Evolutionary conservation across 2,113 vertebrate genomes (phyloP).

Genomic region (Apodemus speciosus): DNA sequence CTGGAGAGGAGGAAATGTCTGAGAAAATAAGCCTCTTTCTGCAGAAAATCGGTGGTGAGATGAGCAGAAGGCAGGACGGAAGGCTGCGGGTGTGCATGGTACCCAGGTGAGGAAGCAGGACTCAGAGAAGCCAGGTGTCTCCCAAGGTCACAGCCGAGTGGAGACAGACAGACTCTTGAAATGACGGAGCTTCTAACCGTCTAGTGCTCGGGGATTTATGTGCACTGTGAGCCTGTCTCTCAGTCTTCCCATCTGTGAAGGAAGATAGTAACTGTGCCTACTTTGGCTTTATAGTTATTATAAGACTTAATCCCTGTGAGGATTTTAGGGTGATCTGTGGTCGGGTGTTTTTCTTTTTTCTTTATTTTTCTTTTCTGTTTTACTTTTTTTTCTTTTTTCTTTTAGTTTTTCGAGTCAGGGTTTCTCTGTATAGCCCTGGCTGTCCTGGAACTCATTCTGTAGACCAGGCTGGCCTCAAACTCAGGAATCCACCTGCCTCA

Average conservation of each 20-base stretch:
- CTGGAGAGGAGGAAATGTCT: conserved; percentile 26
- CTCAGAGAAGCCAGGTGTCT: background rate
- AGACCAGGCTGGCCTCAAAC: too few species aligned
- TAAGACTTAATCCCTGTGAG: background rate
- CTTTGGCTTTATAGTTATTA: background rate
- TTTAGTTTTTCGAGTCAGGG: too few species aligned
- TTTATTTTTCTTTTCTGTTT: background rate
- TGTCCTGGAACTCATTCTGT: too few species aligned
- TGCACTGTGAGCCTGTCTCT: background rate
- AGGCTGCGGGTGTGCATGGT: background rate
- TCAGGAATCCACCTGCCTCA: too few species aligned
- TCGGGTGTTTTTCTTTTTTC: background rate
- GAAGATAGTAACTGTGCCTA: background rate
- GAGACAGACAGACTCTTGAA: background rate
- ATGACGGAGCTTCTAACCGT: background rate
- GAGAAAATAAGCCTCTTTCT: conserved; percentile 35
- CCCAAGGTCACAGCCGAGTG: background rate
- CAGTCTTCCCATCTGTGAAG: background rate
- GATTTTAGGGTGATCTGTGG: background rate
- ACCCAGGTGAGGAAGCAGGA: background rate
- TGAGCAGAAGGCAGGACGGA: background rate
- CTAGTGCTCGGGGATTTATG: background rate
- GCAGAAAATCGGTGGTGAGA: conserved; percentile 1
- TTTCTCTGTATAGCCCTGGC: too few species aligned
- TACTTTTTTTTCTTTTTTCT: too few species aligned